Base-by-base conservation (phyloP, 1,140 invertebrate species). In the Heliconius eleuchia region DNA sequence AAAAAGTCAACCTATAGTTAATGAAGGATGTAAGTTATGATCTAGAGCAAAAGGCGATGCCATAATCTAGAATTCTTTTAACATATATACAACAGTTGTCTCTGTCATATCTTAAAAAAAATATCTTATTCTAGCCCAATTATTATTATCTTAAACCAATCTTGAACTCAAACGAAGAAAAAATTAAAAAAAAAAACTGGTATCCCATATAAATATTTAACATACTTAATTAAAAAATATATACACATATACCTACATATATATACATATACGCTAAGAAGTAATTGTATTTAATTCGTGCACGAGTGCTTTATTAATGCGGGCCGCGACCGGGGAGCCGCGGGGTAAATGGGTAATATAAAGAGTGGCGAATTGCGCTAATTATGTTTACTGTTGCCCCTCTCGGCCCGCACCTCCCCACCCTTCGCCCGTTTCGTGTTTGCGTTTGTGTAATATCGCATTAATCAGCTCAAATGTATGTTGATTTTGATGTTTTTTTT, bases 351-450 rank as follows among this genome's bases (percentile, higher is more conserved):
- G 80, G 83, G 77, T 85, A 86, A 85, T 85, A 82, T 81, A 86
- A 84, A 85, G 86, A 87, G 85, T 84, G 83, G 83, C 80, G 86
- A 85, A 87, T 85, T 85, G 80, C 80, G 84, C 83, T 88, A 88
- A 86, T 88, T 85, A 86, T 88, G 84, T 87, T 87, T 86, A 77
- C 85, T 4, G 60, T 66, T 66, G 27, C 42, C 79, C 71, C 75
- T 52, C 74, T 11, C 77, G 16, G n/a, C 34, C 27, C 71, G 18
- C 50, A 52, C n/a, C 60, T 52, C 73, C 60, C 34, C 71, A 39
- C 16, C 37, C 60, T 0, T 18, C 52, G 72, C 79, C 60, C 60
- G 23, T 27, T 66, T 66, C 60, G 60, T 81, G 80, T 81, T 81
- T 81, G 60, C 80, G 30, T 55, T 57, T 46, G 80, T 77, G 72